Conservation (phyloP, 2,888 invertebrate species). For the Flabesymbios commensalis region DNA sequence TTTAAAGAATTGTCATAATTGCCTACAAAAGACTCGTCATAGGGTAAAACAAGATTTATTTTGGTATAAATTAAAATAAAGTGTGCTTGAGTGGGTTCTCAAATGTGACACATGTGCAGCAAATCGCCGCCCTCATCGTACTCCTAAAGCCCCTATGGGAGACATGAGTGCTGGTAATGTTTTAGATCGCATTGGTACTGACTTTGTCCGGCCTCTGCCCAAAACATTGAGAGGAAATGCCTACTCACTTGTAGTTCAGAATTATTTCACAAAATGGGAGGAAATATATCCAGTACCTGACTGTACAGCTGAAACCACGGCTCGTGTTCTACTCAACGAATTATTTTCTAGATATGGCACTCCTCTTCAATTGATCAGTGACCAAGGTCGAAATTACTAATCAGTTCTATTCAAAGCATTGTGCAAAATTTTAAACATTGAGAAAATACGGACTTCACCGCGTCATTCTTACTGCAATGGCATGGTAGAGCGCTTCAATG, state of each 20-base stretch:
- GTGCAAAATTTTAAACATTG: constrained; percentile 28
- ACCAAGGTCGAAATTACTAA: constrained; percentile 37
- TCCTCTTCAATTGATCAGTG: constrained; percentile 29
- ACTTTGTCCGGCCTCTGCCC: constrained; percentile 33
- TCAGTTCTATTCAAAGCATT: constrained; percentile 26
- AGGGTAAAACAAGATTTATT: too few relatives aligned
- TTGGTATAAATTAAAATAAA: too few relatives aligned
- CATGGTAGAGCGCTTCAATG: constrained; percentile 30
- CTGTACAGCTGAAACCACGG: constrained; percentile 30
- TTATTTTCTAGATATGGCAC: constrained; percentile 26
- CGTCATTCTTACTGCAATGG: constrained; percentile 31
- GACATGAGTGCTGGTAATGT: too few relatives aligned
- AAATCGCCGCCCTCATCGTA: neutral
- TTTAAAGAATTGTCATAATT: too few relatives aligned
- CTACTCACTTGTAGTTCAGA: constrained; percentile 32
- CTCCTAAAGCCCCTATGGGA: too few relatives aligned
- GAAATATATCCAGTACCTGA: constrained; percentile 10
- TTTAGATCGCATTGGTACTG: constrained; percentile 28
- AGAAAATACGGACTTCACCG: constrained; percentile 32
- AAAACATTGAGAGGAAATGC: constrained; percentile 26
- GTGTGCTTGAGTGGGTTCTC: too few relatives aligned
- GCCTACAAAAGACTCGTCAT: too few relatives aligned
- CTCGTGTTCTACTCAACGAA: constrained; percentile 31
- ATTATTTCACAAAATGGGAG: constrained; percentile 36
- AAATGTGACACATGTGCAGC: neutral